Percentiles rank a stretch among this genome's conserved stretches.
Evolutionary conservation across 2,797 vertebrate genomes (phyloP).

Genomic region (Sebastes hubbsi): DNA sequence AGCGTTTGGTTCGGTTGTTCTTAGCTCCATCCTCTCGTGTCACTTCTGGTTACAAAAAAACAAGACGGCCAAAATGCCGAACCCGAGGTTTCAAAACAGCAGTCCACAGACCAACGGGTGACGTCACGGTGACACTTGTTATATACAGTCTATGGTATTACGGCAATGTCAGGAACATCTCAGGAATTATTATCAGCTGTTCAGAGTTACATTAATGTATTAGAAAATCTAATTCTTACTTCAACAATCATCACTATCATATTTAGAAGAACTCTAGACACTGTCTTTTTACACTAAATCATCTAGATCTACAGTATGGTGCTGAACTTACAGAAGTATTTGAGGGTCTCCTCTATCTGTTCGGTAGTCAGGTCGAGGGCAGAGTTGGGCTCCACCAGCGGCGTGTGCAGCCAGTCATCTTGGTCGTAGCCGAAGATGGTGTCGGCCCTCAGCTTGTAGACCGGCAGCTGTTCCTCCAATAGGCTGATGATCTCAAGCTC

Average conservation of each 20-base stretch:
- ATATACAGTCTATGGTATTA: too few relatives aligned
- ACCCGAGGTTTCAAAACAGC: too few relatives aligned
- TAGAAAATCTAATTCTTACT: neutral
- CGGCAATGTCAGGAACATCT: neutral
- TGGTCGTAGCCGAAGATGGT: conserved; percentile 98
- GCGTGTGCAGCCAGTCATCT: conserved; percentile 98
- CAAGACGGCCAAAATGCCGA: too few relatives aligned
- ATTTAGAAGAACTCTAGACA: neutral
- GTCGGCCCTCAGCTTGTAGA: conserved; percentile 97
- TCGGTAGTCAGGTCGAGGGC: conserved; percentile 93
- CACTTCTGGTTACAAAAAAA: too few relatives aligned
- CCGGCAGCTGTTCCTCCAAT: conserved; percentile 96
- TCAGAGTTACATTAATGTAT: neutral
- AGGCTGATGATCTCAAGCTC: conserved; percentile 99
- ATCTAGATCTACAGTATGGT: neutral
- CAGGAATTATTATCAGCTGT: neutral
- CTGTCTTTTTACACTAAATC: neutral
- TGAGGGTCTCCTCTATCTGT: conserved; percentile 98
- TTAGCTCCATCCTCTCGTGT: too few relatives aligned
- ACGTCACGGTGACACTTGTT: too few relatives aligned
- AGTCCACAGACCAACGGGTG: too few relatives aligned
- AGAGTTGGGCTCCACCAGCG: conserved; percentile 90
- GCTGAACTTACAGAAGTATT: conserved; percentile 95
- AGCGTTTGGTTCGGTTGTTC: too few relatives aligned
- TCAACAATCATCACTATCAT: neutral